Base-by-base conservation (phyloP, 2,113 vertebrate species). In the Okapia johnstoni region DNA sequence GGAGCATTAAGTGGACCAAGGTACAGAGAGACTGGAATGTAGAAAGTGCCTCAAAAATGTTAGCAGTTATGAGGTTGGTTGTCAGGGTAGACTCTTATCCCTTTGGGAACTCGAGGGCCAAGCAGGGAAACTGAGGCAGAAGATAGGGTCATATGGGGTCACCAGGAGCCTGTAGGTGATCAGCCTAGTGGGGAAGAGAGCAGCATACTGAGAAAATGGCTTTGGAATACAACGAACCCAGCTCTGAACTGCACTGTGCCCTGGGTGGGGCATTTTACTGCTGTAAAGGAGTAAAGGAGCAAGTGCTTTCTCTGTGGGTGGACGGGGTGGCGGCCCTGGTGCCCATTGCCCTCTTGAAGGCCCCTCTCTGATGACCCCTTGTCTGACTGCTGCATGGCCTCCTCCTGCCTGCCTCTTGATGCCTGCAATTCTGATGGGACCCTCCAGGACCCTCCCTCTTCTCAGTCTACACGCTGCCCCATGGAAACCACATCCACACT, bases 91-190 rank as follows among this genome's bases (percentile, higher is more conserved):
- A 87, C 15, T 52, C 11, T 17, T 26, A 63, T 60, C 36, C 11
- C 43, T 87, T 14, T 85, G 61, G 81, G 14, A 83, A 40, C 28
- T 12, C 9, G 30, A 88, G 25, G 2, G 70, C 40, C 48, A 55
- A 77, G 60, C 36, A 58, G 23, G 83, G 83, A 89, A 94, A 83
- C 58, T 85, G 58, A 85, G 19, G 55, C 48, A 77, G 19, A 90
- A 94, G 60, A 57, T 33, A 76, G 16, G 28, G 66, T 46, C 52
- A 1, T 23, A 33, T 5, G 10, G 10, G 19, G 40, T 55, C 40
- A 57, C 9, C 21, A 54, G 63, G 48, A 33, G 30, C 10, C 76
- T 57, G 33, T 8, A 3, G 80, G 36, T 13, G 43, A 48, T 9
- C 16, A 36, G 52, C 58, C 46, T 81, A 11, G 4, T 9, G 54